Evolutionary conservation across 2,797 vertebrate genomes (phyloP), one percentile per base, ranked within the genome.

Genomic region (Apogon talboti): DNA sequence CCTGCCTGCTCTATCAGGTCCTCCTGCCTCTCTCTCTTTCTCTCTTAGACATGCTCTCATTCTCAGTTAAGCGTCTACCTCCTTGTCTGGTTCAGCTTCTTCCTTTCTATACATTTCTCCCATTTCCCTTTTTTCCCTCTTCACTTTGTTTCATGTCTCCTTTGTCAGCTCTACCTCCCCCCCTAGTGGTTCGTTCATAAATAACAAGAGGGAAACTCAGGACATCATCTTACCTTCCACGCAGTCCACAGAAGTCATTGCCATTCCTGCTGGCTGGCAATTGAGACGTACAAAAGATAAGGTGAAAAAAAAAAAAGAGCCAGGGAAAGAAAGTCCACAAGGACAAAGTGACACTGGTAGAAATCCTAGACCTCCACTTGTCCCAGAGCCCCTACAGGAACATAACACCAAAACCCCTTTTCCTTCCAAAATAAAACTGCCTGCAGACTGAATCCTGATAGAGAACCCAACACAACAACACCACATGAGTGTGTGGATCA

Each of bases 261-360:
- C 53, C 48, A 48, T 50, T 83, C 47, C 44, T 51, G 42, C 44
- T 66, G 64, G 50, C 69, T 43, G 52, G 64, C 15, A 48, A 71
- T 47, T 60, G 52, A 72, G 65, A 61, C 3, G 9, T 24, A 72
- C 43, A 70, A 71, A 83, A 76, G 64, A 83, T 63, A 59, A 28
- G 48, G 28, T 41, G 12, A 14, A 19, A 28, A 18, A 48, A 37
- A 57, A 75, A 40, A 66, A 51, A 7, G 18, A 45, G 35, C 7
- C 10, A 19, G 46, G 66, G 72, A 79, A 57, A 68, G 70, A 83
- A 83, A 71, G 55, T 81, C 76, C 66, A 81, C 86, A 90, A 92
- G 90, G 90, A 83, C 89, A 82, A 85, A 87, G 84, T 85, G 88
- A 90, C 88, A 87, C 67, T 78, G 78, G 58, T 68, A 81, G 89